Base-by-base conservation (phyloP, 2,888 invertebrate genomes). In the Callosobruchus maculatus region DNA sequence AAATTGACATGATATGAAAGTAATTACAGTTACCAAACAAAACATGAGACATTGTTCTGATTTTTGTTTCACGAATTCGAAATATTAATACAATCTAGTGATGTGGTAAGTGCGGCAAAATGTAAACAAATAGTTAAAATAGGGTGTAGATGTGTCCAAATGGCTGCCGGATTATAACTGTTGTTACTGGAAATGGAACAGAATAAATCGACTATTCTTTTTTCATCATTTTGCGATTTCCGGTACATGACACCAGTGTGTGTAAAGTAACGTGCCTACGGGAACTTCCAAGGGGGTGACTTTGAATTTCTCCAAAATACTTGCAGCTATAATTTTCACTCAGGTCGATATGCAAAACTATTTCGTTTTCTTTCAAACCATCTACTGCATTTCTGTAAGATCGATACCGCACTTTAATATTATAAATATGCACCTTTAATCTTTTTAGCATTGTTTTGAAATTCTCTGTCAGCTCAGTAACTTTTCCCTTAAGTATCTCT, bases 251-350 rank as follows among this genome's bases (percentile, higher is more conserved):
- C 30, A 5, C 30, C 30, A 5, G n/a, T n/a, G n/a, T n/a, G n/a
- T n/a, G n/a, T n/a, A n/a, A n/a, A n/a, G n/a, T n/a, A n/a, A 73
- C 71, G 20, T 73, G 73, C 5, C 71, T 73, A n/a, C 73, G 71
- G 9, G 73, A 73, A 4, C 71, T 71, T n/a, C 70, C 73, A 73
- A 73, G 71, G 67, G 71, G 73, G 21, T 73, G 71, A 22, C 49
- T 30, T 66, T 73, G 73, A 21, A 73, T 71, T 31, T 73, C 73
- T 71, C 49, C 71, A 21, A 20, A 66, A 71, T 71, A 66, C 67
- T 31, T 67, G 31, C 30, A 9, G 30, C 67, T 73, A 69, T 20
- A 73, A 70, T 72, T 73, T 70, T 31, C 49, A 69, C 73, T 73
- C 21, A 73, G 70, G 21, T 73, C 73, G 21, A 73, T 69, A 21